A percentile compares a stretch with the other conserved stretches of the same genome.
phyloP scores from a whole-genome alignment of 2,888 invertebrate genomes.

The Danaus chrysippus region DNA sequence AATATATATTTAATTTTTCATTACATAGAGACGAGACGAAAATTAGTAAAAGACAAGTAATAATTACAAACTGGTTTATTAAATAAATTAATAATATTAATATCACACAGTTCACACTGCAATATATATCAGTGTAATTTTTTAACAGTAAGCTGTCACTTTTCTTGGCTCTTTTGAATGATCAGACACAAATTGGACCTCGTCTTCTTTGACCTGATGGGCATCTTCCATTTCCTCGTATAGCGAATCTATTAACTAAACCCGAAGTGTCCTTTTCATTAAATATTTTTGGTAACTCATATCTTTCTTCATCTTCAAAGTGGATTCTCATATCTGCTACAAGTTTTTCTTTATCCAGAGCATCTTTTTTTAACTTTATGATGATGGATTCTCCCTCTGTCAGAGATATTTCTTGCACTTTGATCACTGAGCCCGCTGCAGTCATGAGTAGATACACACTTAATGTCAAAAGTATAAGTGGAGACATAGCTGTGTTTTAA shows the following conservation, averaged over 20 bases:
- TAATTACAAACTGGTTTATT: too few relatives aligned
- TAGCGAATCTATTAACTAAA: conserved; percentile 10
- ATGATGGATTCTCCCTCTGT: conserved; percentile 12
- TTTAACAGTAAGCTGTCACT: background rate
- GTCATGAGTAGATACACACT: background rate
- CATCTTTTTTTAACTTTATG: conserved; percentile 21
- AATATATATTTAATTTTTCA: too few relatives aligned
- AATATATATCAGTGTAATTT: background rate
- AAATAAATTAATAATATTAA: too few relatives aligned
- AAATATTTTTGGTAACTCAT: background rate
- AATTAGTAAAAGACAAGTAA: too few relatives aligned
- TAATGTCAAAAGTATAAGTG: background rate
- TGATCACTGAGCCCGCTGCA: background rate
- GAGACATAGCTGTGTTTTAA: conserved; percentile 13
- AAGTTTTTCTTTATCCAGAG: conserved; percentile 6
- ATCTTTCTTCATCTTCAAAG: conserved; percentile 5
- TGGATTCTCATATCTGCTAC: conserved; percentile 21
- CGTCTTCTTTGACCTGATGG: conserved; percentile 5
- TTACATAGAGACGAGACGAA: too few relatives aligned
- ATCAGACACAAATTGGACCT: conserved; percentile 10
- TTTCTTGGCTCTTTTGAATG: background rate
- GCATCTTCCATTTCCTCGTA: conserved; percentile 3
- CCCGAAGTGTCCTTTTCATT: conserved; percentile 10
- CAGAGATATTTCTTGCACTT: conserved; percentile 7
- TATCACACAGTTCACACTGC: too few relatives aligned